A percentile compares a stretch with the other conserved stretches of the same genome.
Conservation (phyloP, 2,797 vertebrate species). For the Decapterus maruadsi region DNA sequence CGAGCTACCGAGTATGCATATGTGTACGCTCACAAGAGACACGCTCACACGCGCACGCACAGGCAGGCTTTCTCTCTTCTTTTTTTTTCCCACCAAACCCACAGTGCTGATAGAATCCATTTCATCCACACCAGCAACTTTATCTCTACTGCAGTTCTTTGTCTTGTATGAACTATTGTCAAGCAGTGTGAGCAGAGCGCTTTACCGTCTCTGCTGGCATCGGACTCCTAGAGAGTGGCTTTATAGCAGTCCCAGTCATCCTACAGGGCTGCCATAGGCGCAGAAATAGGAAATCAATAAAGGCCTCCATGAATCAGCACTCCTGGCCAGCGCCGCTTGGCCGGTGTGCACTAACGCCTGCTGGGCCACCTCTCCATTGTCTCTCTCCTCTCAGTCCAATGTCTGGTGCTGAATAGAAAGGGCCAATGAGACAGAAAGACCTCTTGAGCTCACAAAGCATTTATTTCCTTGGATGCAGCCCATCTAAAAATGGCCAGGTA, state of each 20-base stretch:
- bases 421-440: constrained; percentile 45
- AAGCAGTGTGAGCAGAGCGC: constrained; percentile 37
- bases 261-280: constrained; percentile 62
- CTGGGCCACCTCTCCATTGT: constrained; percentile 63
- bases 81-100: constrained; percentile 17
- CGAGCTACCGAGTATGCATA: constrained; percentile 56
- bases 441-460: constrained; percentile 47
- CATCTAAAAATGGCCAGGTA: constrained; percentile 44
- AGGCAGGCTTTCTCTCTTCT: not conserved
- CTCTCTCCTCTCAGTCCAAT: constrained; percentile 48
- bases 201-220: constrained; percentile 57
- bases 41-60: not conserved
- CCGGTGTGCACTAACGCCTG: constrained; percentile 51
- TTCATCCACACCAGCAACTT: constrained; percentile 40
- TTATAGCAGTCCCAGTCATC: constrained; percentile 65
- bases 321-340: constrained; percentile 55
- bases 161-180: constrained; percentile 45
- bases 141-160: constrained; percentile 59
- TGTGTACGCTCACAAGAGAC: constrained; percentile 19
- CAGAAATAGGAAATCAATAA: constrained; percentile 82
- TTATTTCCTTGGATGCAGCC: constrained; percentile 41
- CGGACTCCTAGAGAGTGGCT: constrained; percentile 56
- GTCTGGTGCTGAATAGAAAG: constrained; percentile 53
- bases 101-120: constrained; percentile 39
- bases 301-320: constrained; percentile 79